phyloP scores from a whole-genome alignment of 2,888 invertebrate species.

The Andrena marginata region DNA sequence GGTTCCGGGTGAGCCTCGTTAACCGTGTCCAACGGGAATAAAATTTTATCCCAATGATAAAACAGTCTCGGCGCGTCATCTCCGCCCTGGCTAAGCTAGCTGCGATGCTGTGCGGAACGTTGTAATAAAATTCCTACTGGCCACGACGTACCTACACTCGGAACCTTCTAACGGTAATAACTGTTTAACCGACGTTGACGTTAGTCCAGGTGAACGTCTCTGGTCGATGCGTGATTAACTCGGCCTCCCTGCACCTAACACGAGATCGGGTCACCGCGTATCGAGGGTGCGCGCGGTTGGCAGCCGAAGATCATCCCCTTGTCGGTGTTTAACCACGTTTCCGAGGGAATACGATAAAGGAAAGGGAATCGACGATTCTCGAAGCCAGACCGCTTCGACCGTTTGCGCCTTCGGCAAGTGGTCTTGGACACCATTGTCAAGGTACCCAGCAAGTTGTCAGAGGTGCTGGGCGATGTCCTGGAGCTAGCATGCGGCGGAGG shows the following conservation, averaged over 20 bases:
- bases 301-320: constrained; percentile 4
- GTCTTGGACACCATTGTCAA: constrained; percentile 82
- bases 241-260: background rate
- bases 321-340: constrained; percentile 5
- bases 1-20: no score
- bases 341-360: background rate
- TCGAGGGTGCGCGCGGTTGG: background rate
- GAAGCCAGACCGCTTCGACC: constrained; percentile 14
- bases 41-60: no score
- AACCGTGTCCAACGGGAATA: no score
- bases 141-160: no score
- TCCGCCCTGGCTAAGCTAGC: no score
- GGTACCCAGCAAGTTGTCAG: constrained; percentile 84
- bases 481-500: constrained; percentile 80
- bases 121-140: no score
- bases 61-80: no score
- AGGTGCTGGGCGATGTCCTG: constrained; percentile 82
- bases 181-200: constrained; percentile 15
- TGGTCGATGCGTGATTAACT: background rate
- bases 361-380: constrained; percentile 3
- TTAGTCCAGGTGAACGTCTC: constrained; percentile 30
- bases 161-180: no score
- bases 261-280: background rate
- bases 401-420: constrained; percentile 40
- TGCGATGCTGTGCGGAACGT: no score